Evolutionary conservation across 2,113 vertebrate species (phyloP).

Genomic region (Origma solitaria): DNA sequence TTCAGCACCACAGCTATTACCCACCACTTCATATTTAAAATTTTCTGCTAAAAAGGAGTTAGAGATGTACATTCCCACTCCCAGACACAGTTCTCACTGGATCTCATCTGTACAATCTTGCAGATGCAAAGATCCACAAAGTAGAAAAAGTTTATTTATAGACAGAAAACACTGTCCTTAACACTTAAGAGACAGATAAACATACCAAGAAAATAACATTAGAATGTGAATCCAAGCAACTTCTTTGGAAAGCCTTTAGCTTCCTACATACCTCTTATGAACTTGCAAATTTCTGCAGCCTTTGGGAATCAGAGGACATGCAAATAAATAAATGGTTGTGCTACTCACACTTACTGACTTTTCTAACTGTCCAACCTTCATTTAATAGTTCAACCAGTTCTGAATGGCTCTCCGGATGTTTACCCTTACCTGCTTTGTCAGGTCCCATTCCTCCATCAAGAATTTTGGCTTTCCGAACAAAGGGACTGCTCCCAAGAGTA

Average conservation of each 20-base stretch:
- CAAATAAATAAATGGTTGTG: not conserved
- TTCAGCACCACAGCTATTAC: not conserved
- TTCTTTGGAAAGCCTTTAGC: not conserved
- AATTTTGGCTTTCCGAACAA: not conserved
- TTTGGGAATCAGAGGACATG: not conserved
- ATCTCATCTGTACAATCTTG: not conserved
- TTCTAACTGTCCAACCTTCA: not conserved
- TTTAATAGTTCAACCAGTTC: not conserved
- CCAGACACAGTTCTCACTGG: not conserved
- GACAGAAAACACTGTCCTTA: not conserved
- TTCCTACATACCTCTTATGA: not conserved
- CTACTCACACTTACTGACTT: not conserved
- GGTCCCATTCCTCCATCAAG: not conserved
- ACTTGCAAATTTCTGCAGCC: not conserved
- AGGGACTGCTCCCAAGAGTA: not conserved
- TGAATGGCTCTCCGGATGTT: not conserved
- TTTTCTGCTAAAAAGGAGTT: not conserved
- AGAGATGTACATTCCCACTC: not conserved
- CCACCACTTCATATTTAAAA: not conserved
- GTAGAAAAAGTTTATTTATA: not conserved
- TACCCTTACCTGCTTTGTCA: not conserved
- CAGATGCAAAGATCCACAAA: not conserved
- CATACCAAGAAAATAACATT: not conserved
- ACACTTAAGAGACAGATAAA: not conserved
- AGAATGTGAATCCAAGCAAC: not conserved